A percentile compares a stretch with the other conserved stretches of the same genome.
Conservation (phyloP, 2,797 vertebrate genomes). For the Phalloptychus januarius region DNA sequence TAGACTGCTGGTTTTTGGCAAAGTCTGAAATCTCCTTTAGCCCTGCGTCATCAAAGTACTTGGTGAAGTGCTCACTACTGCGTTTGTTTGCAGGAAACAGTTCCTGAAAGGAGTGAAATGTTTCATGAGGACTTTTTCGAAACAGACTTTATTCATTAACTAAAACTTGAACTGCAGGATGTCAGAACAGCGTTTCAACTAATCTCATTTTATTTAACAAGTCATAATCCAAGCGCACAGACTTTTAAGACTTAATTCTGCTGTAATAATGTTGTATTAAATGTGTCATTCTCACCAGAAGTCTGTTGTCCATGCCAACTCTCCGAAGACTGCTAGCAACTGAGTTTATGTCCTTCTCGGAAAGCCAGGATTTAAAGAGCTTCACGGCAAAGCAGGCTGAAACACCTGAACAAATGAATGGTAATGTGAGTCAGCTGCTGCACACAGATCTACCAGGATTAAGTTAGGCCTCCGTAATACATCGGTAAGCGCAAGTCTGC, state of each 20-base stretch:
- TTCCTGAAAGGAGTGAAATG: slow-evolving; percentile 80
- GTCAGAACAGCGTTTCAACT: neutral
- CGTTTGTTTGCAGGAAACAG: slow-evolving; percentile 94
- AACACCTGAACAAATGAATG: slow-evolving; percentile 85
- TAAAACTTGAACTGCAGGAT: neutral
- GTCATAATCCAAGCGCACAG: neutral
- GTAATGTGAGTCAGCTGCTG: slow-evolving; percentile 58
- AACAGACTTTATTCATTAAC: neutral
- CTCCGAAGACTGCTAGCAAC: slow-evolving; percentile 92
- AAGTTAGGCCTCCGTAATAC: slow-evolving; percentile 48
- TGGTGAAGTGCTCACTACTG: slow-evolving; percentile 92
- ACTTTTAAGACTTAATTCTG: neutral
- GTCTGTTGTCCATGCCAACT: slow-evolving; percentile 97
- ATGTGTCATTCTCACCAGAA: slow-evolving; percentile 83
- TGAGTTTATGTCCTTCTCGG: slow-evolving; percentile 95
- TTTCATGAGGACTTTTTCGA: slow-evolving; percentile 8
- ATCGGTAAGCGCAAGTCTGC: slow-evolving; percentile 40
- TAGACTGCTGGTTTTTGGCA: slow-evolving; percentile 91
- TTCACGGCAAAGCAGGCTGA: slow-evolving; percentile 96
- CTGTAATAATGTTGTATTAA: neutral
- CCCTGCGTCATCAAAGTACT: slow-evolving; percentile 92
- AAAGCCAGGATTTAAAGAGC: slow-evolving; percentile 98
- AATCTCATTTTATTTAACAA: neutral
- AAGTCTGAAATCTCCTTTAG: slow-evolving; percentile 92
- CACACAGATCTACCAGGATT: slow-evolving; percentile 60